Evolutionary conservation across 2,888 invertebrate genomes (phyloP).

Genomic region (Alloscopus bannaensis): DNA sequence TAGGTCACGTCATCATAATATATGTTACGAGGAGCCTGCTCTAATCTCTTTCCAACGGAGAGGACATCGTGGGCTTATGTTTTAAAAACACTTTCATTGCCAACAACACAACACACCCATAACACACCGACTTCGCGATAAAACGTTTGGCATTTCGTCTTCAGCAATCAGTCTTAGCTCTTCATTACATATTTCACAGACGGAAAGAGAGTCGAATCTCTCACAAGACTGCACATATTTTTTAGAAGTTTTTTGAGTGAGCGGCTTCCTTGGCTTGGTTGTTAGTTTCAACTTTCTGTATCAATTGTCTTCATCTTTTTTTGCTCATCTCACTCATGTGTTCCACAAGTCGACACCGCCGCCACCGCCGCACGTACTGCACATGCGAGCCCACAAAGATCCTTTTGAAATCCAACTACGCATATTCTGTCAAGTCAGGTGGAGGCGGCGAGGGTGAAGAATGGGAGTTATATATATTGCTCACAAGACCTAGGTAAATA

Average conservation of each 20-base stretch:
- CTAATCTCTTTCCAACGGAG: conserved; percentile 41
- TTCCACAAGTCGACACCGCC: neutral
- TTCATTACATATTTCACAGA: conserved; percentile 51
- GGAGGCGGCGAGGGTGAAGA: conserved; percentile 73
- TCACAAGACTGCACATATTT: too few relatives aligned
- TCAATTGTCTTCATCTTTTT: conserved; percentile 1
- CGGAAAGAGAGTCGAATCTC: conserved; percentile 22
- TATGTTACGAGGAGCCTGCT: conserved; percentile 5
- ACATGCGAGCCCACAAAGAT: neutral
- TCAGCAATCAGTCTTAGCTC: conserved; percentile 47
- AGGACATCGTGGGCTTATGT: conserved; percentile 55
- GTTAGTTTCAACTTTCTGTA: conserved; percentile 11
- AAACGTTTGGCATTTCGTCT: too few relatives aligned
- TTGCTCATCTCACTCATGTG: neutral
- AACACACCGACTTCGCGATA: too few relatives aligned
- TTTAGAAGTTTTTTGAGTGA: conserved; percentile 28
- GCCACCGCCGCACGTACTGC: neutral
- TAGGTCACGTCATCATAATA: conserved; percentile 53
- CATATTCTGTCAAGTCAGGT: conserved; percentile 54
- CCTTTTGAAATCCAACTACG: neutral
- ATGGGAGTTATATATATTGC: conserved; percentile 67
- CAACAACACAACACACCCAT: too few relatives aligned
- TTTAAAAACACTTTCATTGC: conserved; percentile 53
- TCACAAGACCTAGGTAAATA: conserved; percentile 26
- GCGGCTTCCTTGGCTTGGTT: conserved; percentile 53